Evolutionary conservation across 2,113 vertebrate genomes (phyloP), one percentile per base, ranked within the genome.

Genomic region (Boleophthalmus pectinirostris): DNA sequence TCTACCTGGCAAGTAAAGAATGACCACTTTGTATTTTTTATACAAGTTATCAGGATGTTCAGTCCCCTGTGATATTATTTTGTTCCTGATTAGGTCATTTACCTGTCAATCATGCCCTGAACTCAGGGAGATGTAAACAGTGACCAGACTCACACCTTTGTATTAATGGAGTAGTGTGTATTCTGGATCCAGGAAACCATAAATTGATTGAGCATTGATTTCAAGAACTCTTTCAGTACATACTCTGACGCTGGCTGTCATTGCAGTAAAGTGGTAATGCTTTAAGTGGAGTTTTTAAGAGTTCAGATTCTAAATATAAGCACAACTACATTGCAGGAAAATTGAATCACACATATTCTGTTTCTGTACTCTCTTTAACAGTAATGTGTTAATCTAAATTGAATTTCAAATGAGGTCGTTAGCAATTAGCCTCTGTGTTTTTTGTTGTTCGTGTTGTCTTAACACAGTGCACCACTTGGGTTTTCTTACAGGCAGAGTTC

Each of bases 401-500:
- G 25, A 33, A 58, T 58, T 58, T 8, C 2, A 58, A 58, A 58
- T 24, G 23, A 61, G 58, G 10, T 33, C 4, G 18, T 35, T 35
- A 9, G 33, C 61, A 64, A 64, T 64, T 64, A 64, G 33, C 61
- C 29, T 35, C 60, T 63, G 25, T 10, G 20, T n/a, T 38, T 21
- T 64, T 21, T 64, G 33, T 64, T 64, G 61, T 64, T 38, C 0
- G 25, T 63, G 60, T 63, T 63, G 25, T 33, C 29, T 63, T 33
- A 61, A 33, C 68, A 68, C 69, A 24, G 68, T 58, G 64, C n/a
- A 73, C 20, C 43, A 70, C 58, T 14, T 66, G 61, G 68, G 70
- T 25, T 82, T 66, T 68, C 43, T 53, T 49, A 67, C 46, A 64
- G 72, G 66, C 29, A 46, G 43, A 80, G 84, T 73, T 84, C 70